Base-by-base conservation (phyloP, 2,888 invertebrate genomes). In the Pteria penguin region DNA sequence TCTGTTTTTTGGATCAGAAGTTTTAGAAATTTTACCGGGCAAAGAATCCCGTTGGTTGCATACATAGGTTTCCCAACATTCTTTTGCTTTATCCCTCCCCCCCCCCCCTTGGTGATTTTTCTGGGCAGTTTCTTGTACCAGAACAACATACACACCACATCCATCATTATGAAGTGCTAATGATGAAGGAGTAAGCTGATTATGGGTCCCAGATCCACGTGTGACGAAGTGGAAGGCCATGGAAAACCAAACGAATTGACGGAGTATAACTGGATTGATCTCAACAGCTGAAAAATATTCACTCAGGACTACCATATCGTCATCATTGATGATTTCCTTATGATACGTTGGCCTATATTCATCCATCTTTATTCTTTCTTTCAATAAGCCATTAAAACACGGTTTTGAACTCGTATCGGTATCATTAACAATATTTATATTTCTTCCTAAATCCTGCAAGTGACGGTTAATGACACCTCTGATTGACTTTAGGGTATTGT, bases 401-500 rank as follows among this genome's bases (percentile, higher is more conserved):
- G 57, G 55, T 45, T 76, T 72, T 14, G 76, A 45, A 4, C 22
- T 22, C 45, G 71, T 67, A 22, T 65, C 33, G 18, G 0, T 54
- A n/a, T 75, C 70, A 0, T 22, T 58, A 1, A 31, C 61, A 26
- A 67, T 65, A 54, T 66, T 66, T 8, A 75, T 66, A 2, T 75
- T 27, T 54, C 57, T 60, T 1, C 31, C 5, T 31, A 71, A 11
- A 27, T 71, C 66, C 14, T 31, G 14, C 3, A 70, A 45, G n/a
- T 72, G 62, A n/a, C 72, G 27, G 22, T 76, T 76, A 32, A 76
- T 76, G 14, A 55, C 67, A 4, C 54, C 55, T 2, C 72, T n/a
- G 14, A 70, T 62, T 58, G 45, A 65, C 8, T 32, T 58, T 8
- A 61, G 8, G 4, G 2, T 52, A 11, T 58, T 75, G 18, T 57